Evolutionary conservation across 2,797 vertebrate genomes (phyloP), one percentile per base, ranked within the genome.

Genomic region (Lutjanus campechanus): DNA sequence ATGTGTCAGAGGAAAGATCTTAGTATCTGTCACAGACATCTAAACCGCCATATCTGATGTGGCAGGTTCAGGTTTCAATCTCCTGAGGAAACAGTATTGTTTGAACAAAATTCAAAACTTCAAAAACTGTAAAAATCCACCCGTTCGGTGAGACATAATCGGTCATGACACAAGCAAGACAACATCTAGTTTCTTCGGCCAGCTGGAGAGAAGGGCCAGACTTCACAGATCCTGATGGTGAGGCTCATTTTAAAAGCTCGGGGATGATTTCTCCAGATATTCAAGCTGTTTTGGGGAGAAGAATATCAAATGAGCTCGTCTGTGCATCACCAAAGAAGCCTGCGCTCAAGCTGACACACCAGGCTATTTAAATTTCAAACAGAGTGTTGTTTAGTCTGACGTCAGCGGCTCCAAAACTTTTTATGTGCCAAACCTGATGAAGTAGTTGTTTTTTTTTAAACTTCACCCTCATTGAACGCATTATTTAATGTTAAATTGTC

Each of bases 401-500:
- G 40, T 90, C 61, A 85, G 79, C 59, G 5, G 44, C 25, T 8
- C 71, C 41, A 69, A 66, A 81, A 60, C 11, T 36, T 67, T 84
- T 73, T 44, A 71, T 29, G 44, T 44, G 69, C 73, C 86, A 80
- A 83, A 76, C 59, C 64, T 60, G 76, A 85, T 83, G 61, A 82
- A 85, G 66, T 40, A 22, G 11, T 12, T 29, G 41, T 79, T 71
- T 79, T 69, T 54, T 66, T 62, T 46, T 59, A 74, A 44, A 50
- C 56, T 13, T 63, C 69, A 71, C 56, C 41, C 41, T 63, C 46
- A 19, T 77, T 72, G 55, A 49, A 54, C 62, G 43, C 66, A 85
- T 88, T 89, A 88, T 87, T 88, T 86, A 66, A 85, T 84, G 82
- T 83, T 84, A 88, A 88, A 86, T 76, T 85, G 77, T 88, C 88